Base-by-base conservation (phyloP, 2,113 vertebrate species). In the Podocnemis expansa region DNA sequence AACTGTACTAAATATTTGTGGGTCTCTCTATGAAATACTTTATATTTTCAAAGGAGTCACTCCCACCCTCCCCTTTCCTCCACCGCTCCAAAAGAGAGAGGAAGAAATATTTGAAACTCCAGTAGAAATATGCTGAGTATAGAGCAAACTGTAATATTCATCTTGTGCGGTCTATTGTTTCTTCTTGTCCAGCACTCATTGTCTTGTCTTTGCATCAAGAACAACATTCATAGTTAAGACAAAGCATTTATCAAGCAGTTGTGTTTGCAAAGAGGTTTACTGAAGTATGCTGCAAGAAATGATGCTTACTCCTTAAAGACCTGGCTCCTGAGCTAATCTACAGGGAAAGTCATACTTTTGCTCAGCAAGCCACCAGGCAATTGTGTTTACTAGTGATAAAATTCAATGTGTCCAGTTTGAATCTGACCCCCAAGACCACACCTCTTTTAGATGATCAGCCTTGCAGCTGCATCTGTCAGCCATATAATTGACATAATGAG, bases 1-100 rank as follows among this genome's bases (percentile, higher is more conserved):
- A 94, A 24, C 56, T 92, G 82, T 76, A 84, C 88, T 97, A 96
- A 97, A 96, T 97, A 96, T 85, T 88, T 97, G 93, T 93, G 96
- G 95, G 84, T 91, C 63, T 85, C 86, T 29, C 13, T 93, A 79
- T 90, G 89, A 91, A 89, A 13, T 85, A 79, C 79, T 95, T 95
- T 43, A 81, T 89, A 94, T 95, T 96, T 93, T 49, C 5, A 78
- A 85, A 85, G 27, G 52, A 73, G 2, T 52, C 55, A 84, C 94
- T 92, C 78, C 51, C 82, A 94, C 95, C 87, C 93, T 51, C 31
- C 16, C 3, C 60, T 11, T 13, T 6, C 34, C 34, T 19, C 63
- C 63, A 10, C 31, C 31, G 3, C 60, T 70, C n/a, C 94, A 81
- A 87, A 2, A 78, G 8, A 54, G 13, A 21, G 1, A 10, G 47